These are phyloP conservation scores for Galerucella pusilla DNA, from an alignment of 2,888 invertebrate genomes.

Conservation along the genomic window DNA sequence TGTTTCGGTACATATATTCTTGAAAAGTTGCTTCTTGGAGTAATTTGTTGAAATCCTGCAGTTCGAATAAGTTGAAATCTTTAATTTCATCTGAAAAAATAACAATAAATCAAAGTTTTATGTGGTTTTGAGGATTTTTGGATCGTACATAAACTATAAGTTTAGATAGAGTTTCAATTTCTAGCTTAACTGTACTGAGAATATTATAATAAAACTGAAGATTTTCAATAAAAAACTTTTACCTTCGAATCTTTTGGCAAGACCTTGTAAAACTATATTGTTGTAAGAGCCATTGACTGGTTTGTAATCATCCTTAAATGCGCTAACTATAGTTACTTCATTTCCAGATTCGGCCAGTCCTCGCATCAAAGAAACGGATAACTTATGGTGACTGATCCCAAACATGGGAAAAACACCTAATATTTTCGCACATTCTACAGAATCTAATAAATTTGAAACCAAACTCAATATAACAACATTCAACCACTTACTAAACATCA, in stretches of 20 bases:
- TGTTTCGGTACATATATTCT: slow-evolving; percentile 35
- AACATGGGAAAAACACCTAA: slow-evolving; percentile 74
- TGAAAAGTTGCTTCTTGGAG: slow-evolving; percentile 35
- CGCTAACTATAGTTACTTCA: slow-evolving; percentile 74
- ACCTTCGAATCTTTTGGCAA: slow-evolving; percentile 22
- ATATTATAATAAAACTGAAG: too few species aligned
- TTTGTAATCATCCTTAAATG: slow-evolving; percentile 61
- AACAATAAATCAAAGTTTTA: background rate
- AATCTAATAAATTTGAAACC: background rate
- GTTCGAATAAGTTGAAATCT: slow-evolving; percentile 20
- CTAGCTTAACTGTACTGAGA: too few species aligned
- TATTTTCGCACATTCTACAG: slow-evolving; percentile 65
- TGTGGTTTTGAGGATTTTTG: background rate
- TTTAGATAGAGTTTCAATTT: too few species aligned
- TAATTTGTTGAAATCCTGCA: slow-evolving; percentile 3
- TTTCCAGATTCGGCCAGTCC: slow-evolving; percentile 73
- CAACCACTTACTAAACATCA: background rate
- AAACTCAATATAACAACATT: background rate
- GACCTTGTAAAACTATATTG: slow-evolving; percentile 22
- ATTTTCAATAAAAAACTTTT: background rate
- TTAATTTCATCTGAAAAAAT: slow-evolving; percentile 27
- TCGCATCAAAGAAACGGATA: slow-evolving; percentile 71
- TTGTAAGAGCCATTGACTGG: slow-evolving; percentile 56
- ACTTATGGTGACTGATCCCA: slow-evolving; percentile 77
- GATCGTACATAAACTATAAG: background rate